Evolutionary conservation across 2,113 vertebrate species (phyloP).

Genomic region (Isichthys henryi): DNA sequence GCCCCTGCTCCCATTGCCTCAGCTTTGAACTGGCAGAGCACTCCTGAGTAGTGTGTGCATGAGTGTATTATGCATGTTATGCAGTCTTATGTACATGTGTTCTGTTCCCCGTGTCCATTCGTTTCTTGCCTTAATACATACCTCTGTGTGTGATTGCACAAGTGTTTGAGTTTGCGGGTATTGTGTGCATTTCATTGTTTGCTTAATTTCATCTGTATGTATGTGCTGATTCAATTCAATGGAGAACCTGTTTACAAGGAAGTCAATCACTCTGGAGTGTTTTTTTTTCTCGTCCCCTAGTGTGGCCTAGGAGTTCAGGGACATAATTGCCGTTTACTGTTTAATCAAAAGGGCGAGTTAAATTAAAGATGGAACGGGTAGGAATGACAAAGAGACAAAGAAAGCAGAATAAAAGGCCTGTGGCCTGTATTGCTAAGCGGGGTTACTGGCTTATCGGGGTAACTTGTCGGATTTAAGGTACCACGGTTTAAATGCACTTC

Average conservation of each 20-base stretch:
- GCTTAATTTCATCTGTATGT: neutral
- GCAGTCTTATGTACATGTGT: neutral
- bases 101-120: neutral
- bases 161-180: neutral
- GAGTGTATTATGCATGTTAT: neutral
- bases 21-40: neutral
- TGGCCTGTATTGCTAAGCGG: too few species aligned
- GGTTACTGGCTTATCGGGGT: too few species aligned
- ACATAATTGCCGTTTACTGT: neutral
- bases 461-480: too few species aligned
- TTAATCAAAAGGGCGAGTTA: neutral
- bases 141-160: conserved; percentile 19
- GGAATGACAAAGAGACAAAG: neutral
- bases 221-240: neutral
- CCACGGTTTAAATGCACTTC: too few species aligned
- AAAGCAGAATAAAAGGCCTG: neutral
- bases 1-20: neutral
- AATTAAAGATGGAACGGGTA: neutral
- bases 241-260: neutral
- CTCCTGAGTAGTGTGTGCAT: neutral
- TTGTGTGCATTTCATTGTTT: neutral
- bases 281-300: neutral
- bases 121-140: neutral
- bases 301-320: neutral
- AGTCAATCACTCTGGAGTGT: neutral